A percentile compares a stretch with the other conserved stretches of the same genome.
phyloP scores from a whole-genome alignment of 2,888 invertebrate species.

The Torymus tubicola region DNA sequence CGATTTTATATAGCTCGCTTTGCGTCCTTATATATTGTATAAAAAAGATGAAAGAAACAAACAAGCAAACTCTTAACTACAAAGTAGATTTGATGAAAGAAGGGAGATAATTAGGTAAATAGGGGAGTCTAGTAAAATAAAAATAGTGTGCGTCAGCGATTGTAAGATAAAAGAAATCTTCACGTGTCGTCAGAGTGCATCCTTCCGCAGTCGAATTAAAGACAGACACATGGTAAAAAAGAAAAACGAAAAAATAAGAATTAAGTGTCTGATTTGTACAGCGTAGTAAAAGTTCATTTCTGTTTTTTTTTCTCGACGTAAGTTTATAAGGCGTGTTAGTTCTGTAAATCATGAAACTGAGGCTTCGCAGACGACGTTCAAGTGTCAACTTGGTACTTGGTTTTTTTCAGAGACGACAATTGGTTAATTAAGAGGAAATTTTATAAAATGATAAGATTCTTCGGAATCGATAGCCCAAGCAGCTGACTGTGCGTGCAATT shows the following conservation, averaged over 20 bases:
- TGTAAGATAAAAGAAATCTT: conserved; percentile 51
- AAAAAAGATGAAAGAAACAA: conserved; percentile 30
- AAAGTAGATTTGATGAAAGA: conserved; percentile 19
- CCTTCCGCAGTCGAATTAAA: conserved; percentile 8
- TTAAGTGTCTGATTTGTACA: conserved; percentile 52
- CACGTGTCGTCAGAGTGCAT: conserved; percentile 28
- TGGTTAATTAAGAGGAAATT: neutral
- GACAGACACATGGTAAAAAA: conserved; percentile 7
- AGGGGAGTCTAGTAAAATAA: neutral
- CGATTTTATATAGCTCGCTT: conserved; percentile 54
- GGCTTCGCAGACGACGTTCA: conserved; percentile 38
- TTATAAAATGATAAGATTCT: neutral
- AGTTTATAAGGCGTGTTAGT: conserved; percentile 48
- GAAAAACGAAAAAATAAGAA: conserved; percentile 31
- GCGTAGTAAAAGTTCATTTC: conserved; percentile 36
- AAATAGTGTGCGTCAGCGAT: conserved; percentile 18
- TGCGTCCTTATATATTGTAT: conserved; percentile 48
- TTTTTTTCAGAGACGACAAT: conserved; percentile 21
- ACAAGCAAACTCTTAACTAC: conserved; percentile 14
- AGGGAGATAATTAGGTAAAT: conserved; percentile 9
- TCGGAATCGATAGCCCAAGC: neutral
- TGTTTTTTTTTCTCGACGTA: conserved; percentile 25
- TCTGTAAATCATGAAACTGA: conserved; percentile 37
- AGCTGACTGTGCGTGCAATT: conserved; percentile 28
- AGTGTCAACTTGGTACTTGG: conserved; percentile 14